These are phyloP conservation scores for Plebejus anna DNA, from an alignment of 2,888 invertebrate genomes.

Conservation along the genomic window DNA sequence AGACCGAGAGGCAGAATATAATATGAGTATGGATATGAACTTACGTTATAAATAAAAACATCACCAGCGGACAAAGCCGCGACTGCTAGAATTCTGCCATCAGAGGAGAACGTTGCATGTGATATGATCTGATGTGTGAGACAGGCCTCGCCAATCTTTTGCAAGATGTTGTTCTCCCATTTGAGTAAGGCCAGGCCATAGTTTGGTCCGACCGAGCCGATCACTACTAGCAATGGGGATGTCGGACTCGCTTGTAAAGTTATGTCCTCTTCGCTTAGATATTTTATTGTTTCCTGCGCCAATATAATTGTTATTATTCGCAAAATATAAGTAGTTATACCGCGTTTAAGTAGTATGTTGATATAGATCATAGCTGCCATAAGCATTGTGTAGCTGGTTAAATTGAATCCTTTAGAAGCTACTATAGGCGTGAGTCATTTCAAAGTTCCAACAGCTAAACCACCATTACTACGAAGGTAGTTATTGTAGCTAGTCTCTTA, in stretches of 20 bases:
- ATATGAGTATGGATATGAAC: not conserved
- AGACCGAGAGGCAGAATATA: no score
- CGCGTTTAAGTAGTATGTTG: no score
- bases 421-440: no score
- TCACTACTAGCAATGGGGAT: slow-evolving; percentile 56
- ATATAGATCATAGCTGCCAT: no score
- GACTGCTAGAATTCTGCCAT: slow-evolving; percentile 57
- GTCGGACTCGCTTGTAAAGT: slow-evolving; percentile 61
- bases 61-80: slow-evolving; percentile 71
- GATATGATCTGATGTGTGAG: slow-evolving; percentile 70
- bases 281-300: slow-evolving; percentile 52
- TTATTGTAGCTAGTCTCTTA: slow-evolving; percentile 42
- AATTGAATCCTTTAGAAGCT: no score
- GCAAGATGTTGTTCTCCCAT: slow-evolving; percentile 39
- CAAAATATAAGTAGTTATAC: not conserved
- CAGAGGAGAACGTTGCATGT: slow-evolving; percentile 55
- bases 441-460: no score
- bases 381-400: no score
- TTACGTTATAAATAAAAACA: slow-evolving; percentile 62
- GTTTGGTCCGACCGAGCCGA: slow-evolving; percentile 53
- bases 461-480: no score
- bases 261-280: slow-evolving; percentile 53
- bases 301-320: not conserved
- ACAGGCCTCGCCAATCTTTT: slow-evolving; percentile 46
- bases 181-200: slow-evolving; percentile 56